Percentiles rank a stretch among this genome's conserved stretches.
Conservation (phyloP, 1,140 invertebrate species). For the Bombus pyrosoma region DNA sequence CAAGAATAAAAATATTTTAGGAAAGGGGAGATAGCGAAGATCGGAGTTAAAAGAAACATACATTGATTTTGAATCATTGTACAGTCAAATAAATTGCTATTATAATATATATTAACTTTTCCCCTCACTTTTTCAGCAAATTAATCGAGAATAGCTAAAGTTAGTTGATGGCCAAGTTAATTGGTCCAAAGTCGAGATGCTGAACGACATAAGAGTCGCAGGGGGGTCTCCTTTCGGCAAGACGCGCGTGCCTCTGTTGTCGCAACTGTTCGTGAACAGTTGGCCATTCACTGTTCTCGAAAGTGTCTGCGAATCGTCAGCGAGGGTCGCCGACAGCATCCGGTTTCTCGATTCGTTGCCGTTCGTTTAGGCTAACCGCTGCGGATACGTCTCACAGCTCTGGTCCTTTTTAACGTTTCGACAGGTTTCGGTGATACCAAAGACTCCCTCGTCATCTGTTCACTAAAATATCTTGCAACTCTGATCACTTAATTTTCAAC, state of each 20-base stretch:
- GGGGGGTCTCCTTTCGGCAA: conserved; percentile 55
- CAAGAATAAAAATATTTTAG: too few species aligned
- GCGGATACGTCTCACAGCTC: conserved; percentile 4
- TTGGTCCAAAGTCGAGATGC: not conserved
- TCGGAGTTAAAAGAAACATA: not conserved
- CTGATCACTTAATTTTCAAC: not conserved
- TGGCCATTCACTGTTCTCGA: conserved; percentile 46
- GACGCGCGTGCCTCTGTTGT: conserved; percentile 74
- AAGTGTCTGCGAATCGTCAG: conserved; percentile 64
- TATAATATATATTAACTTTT: too few species aligned
- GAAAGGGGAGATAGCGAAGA: not conserved
- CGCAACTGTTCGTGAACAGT: conserved; percentile 74
- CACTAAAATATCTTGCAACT: not conserved
- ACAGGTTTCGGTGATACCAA: conserved; percentile 13
- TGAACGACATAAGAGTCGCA: not conserved
- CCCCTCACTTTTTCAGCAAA: not conserved
- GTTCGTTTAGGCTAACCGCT: conserved; percentile 40
- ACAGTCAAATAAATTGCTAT: too few species aligned
- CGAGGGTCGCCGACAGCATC: conserved; percentile 59
- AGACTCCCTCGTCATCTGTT: not conserved
- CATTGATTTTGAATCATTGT: too few species aligned
- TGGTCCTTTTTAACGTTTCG: conserved; percentile 12
- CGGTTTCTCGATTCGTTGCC: conserved; percentile 55
- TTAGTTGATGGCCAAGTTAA: not conserved
- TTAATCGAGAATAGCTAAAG: not conserved